phyloP scores from a whole-genome alignment of 37 sponge, comb jelly and placozoan genomes.

The Dysidea cf. avara region DNA sequence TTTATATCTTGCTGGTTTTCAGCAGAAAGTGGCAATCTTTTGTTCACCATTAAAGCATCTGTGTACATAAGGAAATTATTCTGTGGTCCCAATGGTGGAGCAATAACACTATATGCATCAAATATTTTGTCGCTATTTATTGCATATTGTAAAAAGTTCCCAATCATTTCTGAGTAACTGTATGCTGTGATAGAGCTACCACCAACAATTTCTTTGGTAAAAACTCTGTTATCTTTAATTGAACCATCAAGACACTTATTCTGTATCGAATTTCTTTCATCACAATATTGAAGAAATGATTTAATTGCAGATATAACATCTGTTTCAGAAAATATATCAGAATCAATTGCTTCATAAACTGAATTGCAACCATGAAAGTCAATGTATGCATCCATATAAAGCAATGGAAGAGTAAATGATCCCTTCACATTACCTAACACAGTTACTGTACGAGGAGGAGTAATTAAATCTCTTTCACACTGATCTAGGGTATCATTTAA shows the following conservation, averaged over 20 bases:
- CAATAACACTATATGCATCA: constrained; percentile 8
- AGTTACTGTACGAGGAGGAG: neutral
- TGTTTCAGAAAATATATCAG: constrained; percentile 2
- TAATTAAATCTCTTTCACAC: constrained; percentile 8
- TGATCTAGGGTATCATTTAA: constrained; percentile 9
- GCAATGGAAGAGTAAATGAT: constrained; percentile 28
- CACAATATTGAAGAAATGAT: constrained; percentile 1
- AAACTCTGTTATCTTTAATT: constrained; percentile 8
- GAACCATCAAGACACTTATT: neutral
- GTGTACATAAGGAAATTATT: constrained; percentile 24
- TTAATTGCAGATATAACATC: too few relatives aligned
- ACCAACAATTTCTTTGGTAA: neutral
- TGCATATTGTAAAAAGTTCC: constrained; percentile 15
- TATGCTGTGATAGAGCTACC: constrained; percentile 13
- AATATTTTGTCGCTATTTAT: neutral
- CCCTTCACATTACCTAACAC: constrained; percentile 10
- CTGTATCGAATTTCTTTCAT: constrained; percentile 19
- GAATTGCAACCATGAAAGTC: constrained; percentile 1
- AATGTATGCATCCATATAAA: constrained; percentile 36
- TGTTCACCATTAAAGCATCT: constrained; percentile 42
- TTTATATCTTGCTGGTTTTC: constrained; percentile 9
- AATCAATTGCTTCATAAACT: constrained; percentile 21
- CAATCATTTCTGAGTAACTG: constrained; percentile 33
- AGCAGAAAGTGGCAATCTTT: constrained; percentile 21
- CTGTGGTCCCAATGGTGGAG: constrained; percentile 12